Conservation (phyloP, 2,113 vertebrate genomes). For the Pygoscelis adeliae region DNA sequence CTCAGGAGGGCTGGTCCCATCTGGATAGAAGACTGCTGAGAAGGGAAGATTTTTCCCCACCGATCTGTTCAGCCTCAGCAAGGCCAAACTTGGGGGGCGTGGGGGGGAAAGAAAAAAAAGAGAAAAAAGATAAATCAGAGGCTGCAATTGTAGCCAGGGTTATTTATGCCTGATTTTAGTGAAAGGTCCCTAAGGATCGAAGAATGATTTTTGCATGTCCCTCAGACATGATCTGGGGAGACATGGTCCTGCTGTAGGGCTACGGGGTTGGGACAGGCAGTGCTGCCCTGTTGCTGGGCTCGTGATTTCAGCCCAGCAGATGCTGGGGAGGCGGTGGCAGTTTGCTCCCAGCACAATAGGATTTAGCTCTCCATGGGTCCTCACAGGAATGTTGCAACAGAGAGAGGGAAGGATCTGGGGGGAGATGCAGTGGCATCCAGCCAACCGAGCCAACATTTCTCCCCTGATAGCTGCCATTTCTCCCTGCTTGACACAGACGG, state of each 20-base stretch:
- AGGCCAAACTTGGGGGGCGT: neutral
- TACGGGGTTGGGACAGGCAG: neutral
- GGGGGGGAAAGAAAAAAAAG: rapidly evolving
- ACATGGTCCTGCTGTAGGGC: neutral
- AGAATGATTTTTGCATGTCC: neutral
- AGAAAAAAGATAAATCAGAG: neutral
- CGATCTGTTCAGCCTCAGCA: neutral
- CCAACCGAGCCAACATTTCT: rapidly evolving
- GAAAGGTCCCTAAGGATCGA: neutral
- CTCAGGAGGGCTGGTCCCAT: neutral
- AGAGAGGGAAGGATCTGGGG: neutral
- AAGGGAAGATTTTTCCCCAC: neutral
- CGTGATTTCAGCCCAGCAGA: rapidly evolving
- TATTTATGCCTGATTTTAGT: neutral
- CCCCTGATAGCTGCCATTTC: rapidly evolving
- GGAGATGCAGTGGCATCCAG: neutral
- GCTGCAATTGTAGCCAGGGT: neutral
- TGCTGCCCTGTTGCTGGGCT: neutral
- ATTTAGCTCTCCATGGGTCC: neutral
- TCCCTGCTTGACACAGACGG: neutral
- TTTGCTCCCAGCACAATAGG: neutral
- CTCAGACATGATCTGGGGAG: neutral
- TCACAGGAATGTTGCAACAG: neutral
- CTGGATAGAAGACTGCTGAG: neutral
- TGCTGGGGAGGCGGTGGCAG: neutral